Percentiles rank a stretch among this genome's conserved stretches.
These are phyloP conservation scores for Anguilla anguilla DNA, from an alignment of 2,797 vertebrate species.

Conservation along the genomic window DNA sequence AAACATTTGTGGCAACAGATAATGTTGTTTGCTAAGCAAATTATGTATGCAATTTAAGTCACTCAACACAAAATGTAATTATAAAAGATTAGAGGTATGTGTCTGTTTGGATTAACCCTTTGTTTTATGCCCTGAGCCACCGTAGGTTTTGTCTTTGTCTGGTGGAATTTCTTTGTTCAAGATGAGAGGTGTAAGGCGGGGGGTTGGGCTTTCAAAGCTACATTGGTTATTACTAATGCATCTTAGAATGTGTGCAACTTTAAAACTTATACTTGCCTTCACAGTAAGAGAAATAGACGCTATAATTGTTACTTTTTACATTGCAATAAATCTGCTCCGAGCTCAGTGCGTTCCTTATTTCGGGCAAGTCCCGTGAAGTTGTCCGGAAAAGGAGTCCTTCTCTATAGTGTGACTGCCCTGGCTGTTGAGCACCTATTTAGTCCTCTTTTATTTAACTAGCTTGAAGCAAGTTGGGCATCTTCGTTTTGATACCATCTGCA, in stretches of 20 bases:
- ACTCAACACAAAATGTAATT: slow-evolving; percentile 2
- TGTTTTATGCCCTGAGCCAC: slow-evolving; percentile 23
- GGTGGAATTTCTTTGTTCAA: slow-evolving; percentile 41
- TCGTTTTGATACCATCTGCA: not conserved
- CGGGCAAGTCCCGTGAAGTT: too few relatives aligned
- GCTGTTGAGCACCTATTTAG: too few relatives aligned
- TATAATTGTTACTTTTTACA: not conserved
- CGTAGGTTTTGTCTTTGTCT: slow-evolving; percentile 12
- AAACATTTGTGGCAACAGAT: not conserved
- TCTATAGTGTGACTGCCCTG: too few relatives aligned
- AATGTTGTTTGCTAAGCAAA: not conserved
- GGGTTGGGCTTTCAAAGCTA: slow-evolving; percentile 23
- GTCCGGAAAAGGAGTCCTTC: too few relatives aligned
- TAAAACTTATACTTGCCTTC: not conserved
- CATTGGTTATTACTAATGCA: slow-evolving; percentile 18
- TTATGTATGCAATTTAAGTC: not conserved
- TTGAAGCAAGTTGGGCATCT: too few relatives aligned
- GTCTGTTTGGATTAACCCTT: not conserved
- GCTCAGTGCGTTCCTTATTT: too few relatives aligned
- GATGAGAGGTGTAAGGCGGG: slow-evolving; percentile 20
- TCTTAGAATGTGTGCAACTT: not conserved
- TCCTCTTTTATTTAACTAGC: too few relatives aligned
- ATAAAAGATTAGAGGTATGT: not conserved
- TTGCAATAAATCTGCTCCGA: not conserved
- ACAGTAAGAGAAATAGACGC: not conserved